Conservation (phyloP, 1,140 invertebrate species). For the Monochamus saltuarius region DNA sequence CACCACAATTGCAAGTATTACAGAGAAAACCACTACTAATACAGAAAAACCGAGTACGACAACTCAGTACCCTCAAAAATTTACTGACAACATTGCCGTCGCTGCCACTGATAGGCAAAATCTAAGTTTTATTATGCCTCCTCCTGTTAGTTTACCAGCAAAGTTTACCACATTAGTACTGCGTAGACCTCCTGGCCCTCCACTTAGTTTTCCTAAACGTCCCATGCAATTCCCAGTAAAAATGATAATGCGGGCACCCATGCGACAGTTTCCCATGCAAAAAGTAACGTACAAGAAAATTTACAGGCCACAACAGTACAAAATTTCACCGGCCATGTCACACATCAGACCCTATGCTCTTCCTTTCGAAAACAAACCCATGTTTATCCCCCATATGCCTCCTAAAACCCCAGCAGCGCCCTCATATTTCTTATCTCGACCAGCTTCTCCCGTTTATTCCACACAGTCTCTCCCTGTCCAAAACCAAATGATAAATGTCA, state of each 20-base stretch:
- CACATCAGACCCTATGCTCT: neutral
- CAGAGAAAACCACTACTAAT: conserved; percentile 15
- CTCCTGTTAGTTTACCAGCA: neutral
- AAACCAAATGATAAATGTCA: neutral
- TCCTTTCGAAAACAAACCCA: neutral
- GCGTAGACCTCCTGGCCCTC: neutral
- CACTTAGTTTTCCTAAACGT: neutral
- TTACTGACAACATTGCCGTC: conserved; percentile 3
- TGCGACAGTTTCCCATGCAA: neutral
- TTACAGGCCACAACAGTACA: too few relatives aligned
- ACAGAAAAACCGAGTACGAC: conserved; percentile 10
- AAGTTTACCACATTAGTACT: neutral
- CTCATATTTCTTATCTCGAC: neutral
- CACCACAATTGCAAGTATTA: conserved; percentile 16
- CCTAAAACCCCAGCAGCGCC: neutral
- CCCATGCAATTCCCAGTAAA: conserved; percentile 1
- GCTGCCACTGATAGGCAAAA: conserved; percentile 2
- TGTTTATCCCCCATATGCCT: neutral
- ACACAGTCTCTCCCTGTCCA: neutral
- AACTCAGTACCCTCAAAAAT: neutral
- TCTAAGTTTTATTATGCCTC: conserved; percentile 7
- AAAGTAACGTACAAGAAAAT: conserved; percentile 3
- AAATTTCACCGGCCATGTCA: neutral
- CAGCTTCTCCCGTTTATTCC: neutral
- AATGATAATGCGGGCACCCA: neutral